Evolutionary conservation across 2,888 invertebrate genomes (phyloP).

Genomic region (Dyspetes luteomarginatus): DNA sequence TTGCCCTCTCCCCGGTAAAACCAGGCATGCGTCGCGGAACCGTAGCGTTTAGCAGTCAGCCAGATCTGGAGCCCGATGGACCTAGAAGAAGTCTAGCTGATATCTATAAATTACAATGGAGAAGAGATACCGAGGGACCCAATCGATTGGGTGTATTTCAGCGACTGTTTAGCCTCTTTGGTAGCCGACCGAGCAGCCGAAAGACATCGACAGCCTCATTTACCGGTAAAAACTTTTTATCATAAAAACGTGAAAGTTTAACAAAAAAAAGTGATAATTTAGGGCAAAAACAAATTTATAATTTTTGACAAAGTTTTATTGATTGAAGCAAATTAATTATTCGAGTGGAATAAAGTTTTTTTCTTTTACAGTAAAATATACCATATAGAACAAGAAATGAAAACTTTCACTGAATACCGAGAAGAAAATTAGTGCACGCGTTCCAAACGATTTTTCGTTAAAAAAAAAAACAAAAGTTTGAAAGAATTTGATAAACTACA

Average conservation of each 20-base stretch:
- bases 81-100: slow-evolving; percentile 79
- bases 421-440: too few species aligned
- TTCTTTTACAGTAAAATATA: too few species aligned
- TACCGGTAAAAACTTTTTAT: slow-evolving; percentile 76
- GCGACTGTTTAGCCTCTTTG: slow-evolving; percentile 85
- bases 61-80: slow-evolving; percentile 79
- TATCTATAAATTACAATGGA: slow-evolving; percentile 79
- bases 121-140: slow-evolving; percentile 80
- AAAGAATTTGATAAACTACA: too few species aligned
- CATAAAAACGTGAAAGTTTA: neutral
- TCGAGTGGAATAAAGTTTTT: too few species aligned
- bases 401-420: too few species aligned
- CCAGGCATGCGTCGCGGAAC: slow-evolving; percentile 82
- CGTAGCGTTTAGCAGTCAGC: slow-evolving; percentile 82
- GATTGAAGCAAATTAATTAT: too few species aligned
- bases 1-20: slow-evolving; percentile 65
- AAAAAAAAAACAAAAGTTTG: too few species aligned
- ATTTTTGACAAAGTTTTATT: too few species aligned
- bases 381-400: too few species aligned
- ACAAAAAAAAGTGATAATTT: slow-evolving; percentile 2
- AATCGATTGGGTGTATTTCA: slow-evolving; percentile 81
- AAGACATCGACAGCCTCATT: slow-evolving; percentile 89
- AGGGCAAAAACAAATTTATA: too few species aligned
- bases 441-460: too few species aligned
- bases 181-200: slow-evolving; percentile 87